Evolutionary conservation across 2,888 invertebrate genomes (phyloP).

Genomic region (Rambutsinella grinnellia): DNA sequence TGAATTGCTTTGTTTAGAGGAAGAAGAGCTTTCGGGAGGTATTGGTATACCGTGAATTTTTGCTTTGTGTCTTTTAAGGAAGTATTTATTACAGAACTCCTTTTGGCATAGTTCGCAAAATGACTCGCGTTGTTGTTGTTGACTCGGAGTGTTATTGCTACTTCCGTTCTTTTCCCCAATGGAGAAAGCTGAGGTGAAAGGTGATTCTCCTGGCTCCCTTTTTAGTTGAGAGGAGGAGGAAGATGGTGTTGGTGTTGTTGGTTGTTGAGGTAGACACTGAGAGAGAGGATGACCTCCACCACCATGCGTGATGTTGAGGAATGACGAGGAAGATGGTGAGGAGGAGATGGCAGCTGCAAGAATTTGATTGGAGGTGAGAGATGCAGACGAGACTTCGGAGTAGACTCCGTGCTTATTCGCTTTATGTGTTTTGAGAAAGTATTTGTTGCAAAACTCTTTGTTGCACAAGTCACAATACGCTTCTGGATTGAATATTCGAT

Average conservation of each 20-base stretch:
- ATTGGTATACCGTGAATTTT: slow-evolving; percentile 75
- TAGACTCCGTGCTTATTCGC: slow-evolving; percentile 98
- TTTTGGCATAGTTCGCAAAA: slow-evolving; percentile 81
- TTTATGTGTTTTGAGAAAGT: slow-evolving; percentile 97
- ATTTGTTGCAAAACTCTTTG: slow-evolving; percentile 99
- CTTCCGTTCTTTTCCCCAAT: slow-evolving; percentile 67
- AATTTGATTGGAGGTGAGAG: slow-evolving; percentile 42
- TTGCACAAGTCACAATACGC: slow-evolving; percentile 98
- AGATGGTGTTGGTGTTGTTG: slow-evolving; percentile 37
- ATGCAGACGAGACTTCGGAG: slow-evolving; percentile 71
- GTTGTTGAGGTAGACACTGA: slow-evolving; percentile 41
- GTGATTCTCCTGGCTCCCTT: slow-evolving; percentile 16
- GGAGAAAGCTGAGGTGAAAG: slow-evolving; percentile 47
- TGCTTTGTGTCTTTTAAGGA: slow-evolving; percentile 79
- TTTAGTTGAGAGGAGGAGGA: background rate
- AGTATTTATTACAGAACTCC: slow-evolving; percentile 80
- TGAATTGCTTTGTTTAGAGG: slow-evolving; percentile 27
- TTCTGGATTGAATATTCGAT: slow-evolving; percentile 93
- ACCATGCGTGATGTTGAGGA: slow-evolving; percentile 37
- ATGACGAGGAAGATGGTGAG: slow-evolving; percentile 44
- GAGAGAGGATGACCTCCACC: slow-evolving; percentile 30
- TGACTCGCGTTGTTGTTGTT: slow-evolving; percentile 69
- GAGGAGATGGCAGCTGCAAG: slow-evolving; percentile 54
- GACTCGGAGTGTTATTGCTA: slow-evolving; percentile 28
- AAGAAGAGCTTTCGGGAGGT: slow-evolving; percentile 31